Evolutionary conservation across 2,113 vertebrate genomes (phyloP).

Genomic region (Ibidorhyncha struthersii): DNA sequence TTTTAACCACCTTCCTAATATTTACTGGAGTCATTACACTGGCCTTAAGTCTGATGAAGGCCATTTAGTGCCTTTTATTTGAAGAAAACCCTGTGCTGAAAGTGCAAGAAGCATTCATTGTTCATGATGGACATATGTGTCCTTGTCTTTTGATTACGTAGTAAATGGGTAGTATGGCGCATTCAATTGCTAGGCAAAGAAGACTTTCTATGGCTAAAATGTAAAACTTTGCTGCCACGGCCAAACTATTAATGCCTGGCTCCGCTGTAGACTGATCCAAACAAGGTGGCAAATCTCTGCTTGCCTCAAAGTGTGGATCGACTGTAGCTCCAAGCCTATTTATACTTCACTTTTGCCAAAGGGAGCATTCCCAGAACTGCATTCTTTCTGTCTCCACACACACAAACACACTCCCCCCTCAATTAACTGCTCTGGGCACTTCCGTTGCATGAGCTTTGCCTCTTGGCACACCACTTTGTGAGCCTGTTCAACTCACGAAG

Average conservation of each 20-base stretch:
- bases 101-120: background rate
- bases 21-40: background rate
- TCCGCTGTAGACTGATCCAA: background rate
- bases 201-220: background rate
- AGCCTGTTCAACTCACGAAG: background rate
- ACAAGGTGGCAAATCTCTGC: background rate
- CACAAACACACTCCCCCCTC: fast-evolving
- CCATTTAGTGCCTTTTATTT: background rate
- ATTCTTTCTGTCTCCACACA: background rate
- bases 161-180: background rate
- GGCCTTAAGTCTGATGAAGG: background rate
- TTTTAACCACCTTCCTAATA: background rate
- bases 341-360: background rate
- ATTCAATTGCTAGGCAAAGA: background rate
- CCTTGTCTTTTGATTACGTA: background rate
- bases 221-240: background rate
- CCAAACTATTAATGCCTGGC: background rate
- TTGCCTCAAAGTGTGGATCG: background rate
- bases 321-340: background rate
- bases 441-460: fast-evolving
- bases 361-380: background rate
- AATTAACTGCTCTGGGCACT: background rate
- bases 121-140: fast-evolving
- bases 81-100: background rate
- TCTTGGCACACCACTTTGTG: background rate